Percentiles rank a stretch among this genome's conserved stretches.
Evolutionary conservation across 35 echinoderm and acorn worm species (phyloP).

Genomic region (Apostichopus californicus): DNA sequence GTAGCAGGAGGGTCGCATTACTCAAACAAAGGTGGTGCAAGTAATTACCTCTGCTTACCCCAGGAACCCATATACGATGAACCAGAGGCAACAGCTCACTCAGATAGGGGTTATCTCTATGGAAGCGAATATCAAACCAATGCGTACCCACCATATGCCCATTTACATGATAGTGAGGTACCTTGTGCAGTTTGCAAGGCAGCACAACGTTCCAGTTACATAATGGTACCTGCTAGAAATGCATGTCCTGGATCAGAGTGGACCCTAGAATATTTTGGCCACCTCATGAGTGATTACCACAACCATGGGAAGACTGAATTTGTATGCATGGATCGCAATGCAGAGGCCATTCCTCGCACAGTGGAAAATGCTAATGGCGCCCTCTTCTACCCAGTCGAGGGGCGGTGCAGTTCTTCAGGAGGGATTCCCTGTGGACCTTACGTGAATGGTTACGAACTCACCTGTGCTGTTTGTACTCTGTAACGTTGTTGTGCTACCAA

Average conservation of each 20-base stretch:
- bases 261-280: constrained; percentile 43
- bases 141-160: constrained; percentile 1
- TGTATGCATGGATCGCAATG: constrained; percentile 29
- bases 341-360: constrained; percentile 19
- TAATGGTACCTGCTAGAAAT: constrained; percentile 57
- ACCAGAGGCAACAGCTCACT: neutral
- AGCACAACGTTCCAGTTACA: neutral
- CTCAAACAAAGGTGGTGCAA: constrained; percentile 40
- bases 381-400: constrained; percentile 53
- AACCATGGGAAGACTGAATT: neutral
- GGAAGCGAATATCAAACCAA: constrained; percentile 26
- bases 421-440: constrained; percentile 61
- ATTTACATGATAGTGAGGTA: constrained; percentile 12
- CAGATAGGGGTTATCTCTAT: neutral
- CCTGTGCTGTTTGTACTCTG: constrained; percentile 63
- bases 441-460: constrained; percentile 62
- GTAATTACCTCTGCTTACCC: constrained; percentile 37
- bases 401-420: constrained; percentile 24
- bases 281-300: constrained; percentile 36
- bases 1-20: constrained; percentile 42
- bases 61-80: constrained; percentile 51
- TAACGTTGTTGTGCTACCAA: neutral
- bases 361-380: constrained; percentile 20
- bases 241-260: constrained; percentile 25
- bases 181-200: constrained; percentile 49